Evolutionary conservation across 2,113 vertebrate genomes (phyloP).

Genomic region (Ardeotis arabs): DNA sequence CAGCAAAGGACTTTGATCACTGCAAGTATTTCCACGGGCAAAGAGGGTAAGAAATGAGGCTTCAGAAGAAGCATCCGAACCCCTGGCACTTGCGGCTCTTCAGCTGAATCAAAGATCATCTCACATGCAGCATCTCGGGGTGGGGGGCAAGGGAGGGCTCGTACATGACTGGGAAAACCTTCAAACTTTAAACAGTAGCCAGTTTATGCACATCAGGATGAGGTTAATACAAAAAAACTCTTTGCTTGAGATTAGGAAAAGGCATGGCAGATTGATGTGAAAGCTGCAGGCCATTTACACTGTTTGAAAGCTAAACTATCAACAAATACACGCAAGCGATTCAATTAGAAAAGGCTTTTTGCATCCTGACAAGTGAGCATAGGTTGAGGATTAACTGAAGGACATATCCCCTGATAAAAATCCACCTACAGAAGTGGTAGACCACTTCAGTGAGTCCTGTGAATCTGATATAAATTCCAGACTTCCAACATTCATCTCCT

Average conservation of each 20-base stretch:
- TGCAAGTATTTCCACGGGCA: not conserved
- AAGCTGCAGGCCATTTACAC: not conserved
- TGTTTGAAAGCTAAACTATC: not conserved
- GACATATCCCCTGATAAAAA: not conserved
- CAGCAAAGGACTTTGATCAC: too few relatives aligned
- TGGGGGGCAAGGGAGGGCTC: not conserved
- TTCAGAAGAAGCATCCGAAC: not conserved
- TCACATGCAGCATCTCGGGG: not conserved
- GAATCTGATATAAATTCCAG: not conserved
- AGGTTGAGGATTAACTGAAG: not conserved
- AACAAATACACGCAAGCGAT: slow-evolving; percentile 1
- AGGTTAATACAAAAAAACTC: not conserved
- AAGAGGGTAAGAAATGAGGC: not conserved
- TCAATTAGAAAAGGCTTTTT: not conserved
- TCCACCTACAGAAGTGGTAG: not conserved
- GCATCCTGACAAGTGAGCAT: not conserved
- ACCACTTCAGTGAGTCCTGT: not conserved
- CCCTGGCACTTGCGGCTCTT: not conserved
- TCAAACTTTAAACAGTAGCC: not conserved
- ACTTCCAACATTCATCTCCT: not conserved
- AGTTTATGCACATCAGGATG: not conserved
- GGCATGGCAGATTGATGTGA: not conserved
- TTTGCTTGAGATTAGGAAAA: not conserved
- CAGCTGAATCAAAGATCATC: not conserved
- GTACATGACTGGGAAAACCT: not conserved